phyloP scores from a whole-genome alignment of 30 jellyfish, hydroid and myxozoan species.

The Aurelia aurita complex sp. Pacific region DNA sequence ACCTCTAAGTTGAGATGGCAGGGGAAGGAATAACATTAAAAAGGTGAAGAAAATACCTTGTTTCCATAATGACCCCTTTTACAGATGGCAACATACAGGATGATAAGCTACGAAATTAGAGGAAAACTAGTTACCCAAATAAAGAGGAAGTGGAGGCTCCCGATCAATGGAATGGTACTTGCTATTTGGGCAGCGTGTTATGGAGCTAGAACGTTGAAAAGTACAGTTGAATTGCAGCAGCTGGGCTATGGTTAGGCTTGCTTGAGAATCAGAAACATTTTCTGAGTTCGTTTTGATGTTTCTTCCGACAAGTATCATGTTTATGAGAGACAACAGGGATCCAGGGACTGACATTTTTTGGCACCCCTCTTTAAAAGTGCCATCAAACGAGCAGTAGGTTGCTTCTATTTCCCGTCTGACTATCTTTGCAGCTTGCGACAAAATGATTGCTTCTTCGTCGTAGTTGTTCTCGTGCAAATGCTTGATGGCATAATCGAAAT shows the following conservation, averaged over 20 bases:
- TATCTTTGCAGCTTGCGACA: conserved; percentile 33
- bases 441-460: conserved; percentile 21
- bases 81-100: background rate
- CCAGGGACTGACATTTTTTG: conserved; percentile 12
- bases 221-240: conserved; percentile 15
- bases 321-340: conserved; percentile 5
- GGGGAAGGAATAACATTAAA: background rate
- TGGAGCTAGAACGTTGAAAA: conserved; percentile 1
- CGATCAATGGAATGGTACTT: conserved; percentile 13
- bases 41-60: no score
- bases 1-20: background rate
- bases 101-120: no score
- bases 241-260: conserved; percentile 14
- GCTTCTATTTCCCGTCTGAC: conserved; percentile 12
- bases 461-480: conserved; percentile 17
- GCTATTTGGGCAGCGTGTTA: background rate
- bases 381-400: background rate
- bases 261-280: conserved; percentile 11
- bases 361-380: conserved; percentile 9
- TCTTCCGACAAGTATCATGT: conserved; percentile 13
- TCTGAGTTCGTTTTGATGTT: conserved; percentile 8
- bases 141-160: conserved; percentile 19
- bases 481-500: conserved; percentile 5
- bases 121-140: conserved; percentile 4
- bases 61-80: background rate